Percentiles rank a stretch among this genome's conserved stretches.
Conservation (phyloP, 2,797 vertebrate genomes). For the Sebastes hubbsi region DNA sequence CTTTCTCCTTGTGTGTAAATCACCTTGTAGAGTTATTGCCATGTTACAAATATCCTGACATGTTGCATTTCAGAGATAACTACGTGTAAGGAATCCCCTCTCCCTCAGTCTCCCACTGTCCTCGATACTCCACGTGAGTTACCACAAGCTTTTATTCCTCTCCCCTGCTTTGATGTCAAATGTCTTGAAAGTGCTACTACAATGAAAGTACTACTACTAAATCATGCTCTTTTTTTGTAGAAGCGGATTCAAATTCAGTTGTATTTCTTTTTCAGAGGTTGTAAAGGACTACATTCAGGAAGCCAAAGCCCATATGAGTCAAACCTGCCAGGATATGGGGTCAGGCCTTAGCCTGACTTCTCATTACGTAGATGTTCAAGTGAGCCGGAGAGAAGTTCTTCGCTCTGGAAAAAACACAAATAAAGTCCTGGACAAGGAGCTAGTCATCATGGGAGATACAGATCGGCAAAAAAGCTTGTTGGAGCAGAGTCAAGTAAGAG, state of each 20-base stretch:
- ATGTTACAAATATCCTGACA: not conserved
- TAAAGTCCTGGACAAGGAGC: slow-evolving; percentile 87
- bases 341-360: slow-evolving; percentile 67
- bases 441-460: slow-evolving; percentile 78
- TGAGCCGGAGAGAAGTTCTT: slow-evolving; percentile 80
- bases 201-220: not conserved
- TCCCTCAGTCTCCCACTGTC: slow-evolving; percentile 36
- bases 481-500: slow-evolving; percentile 70
- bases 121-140: slow-evolving; percentile 75
- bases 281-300: slow-evolving; percentile 78
- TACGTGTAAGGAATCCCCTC: slow-evolving; percentile 34
- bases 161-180: not conserved
- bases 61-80: slow-evolving; percentile 56
- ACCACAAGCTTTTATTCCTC: not conserved
- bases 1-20: not conserved
- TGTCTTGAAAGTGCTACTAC: not conserved
- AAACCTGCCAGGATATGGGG: slow-evolving; percentile 69
- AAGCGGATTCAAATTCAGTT: not conserved
- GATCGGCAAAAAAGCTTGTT: slow-evolving; percentile 76
- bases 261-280: slow-evolving; percentile 70
- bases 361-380: slow-evolving; percentile 81
- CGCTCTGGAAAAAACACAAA: slow-evolving; percentile 76
- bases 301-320: slow-evolving; percentile 75
- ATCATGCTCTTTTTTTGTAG: not conserved
- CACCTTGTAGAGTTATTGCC: not conserved